These are phyloP conservation scores for Acleris emargana DNA, from an alignment of 2,888 invertebrate species.

Conservation along the genomic window DNA sequence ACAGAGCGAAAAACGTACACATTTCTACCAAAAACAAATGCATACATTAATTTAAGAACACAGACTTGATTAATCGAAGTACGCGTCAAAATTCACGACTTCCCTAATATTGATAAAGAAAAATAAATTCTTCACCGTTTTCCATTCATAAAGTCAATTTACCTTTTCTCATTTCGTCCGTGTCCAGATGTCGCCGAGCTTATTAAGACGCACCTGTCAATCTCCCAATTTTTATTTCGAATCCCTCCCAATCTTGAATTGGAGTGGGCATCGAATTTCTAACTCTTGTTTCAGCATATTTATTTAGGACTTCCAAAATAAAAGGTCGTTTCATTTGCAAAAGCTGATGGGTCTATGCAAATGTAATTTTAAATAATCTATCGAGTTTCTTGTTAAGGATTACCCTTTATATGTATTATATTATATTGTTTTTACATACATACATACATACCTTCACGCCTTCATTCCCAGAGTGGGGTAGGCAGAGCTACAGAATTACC, in stretches of 20 bases:
- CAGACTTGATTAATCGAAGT: conserved; percentile 10
- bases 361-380: conserved; percentile 33
- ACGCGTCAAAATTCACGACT: conserved; percentile 5
- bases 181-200: conserved; percentile 74
- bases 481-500: no score
- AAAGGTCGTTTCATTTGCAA: conserved; percentile 59
- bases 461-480: no score
- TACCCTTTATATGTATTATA: not conserved
- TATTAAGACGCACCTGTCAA: conserved; percentile 84
- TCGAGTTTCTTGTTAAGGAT: conserved; percentile 9
- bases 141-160: conserved; percentile 69
- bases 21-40: no score
- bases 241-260: conserved; percentile 66
- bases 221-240: conserved; percentile 76
- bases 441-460: no score
- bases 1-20: no score
- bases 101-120: conserved; percentile 38
- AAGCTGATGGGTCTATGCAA: conserved; percentile 59
- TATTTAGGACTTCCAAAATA: conserved; percentile 46
- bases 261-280: conserved; percentile 61
- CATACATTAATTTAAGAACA: conserved; percentile 1
- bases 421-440: no score
- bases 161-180: conserved; percentile 77
- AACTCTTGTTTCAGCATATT: conserved; percentile 44
- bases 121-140: conserved; percentile 42